phyloP scores from a whole-genome alignment of 2,113 vertebrate species.

The Microtus richardsoni region DNA sequence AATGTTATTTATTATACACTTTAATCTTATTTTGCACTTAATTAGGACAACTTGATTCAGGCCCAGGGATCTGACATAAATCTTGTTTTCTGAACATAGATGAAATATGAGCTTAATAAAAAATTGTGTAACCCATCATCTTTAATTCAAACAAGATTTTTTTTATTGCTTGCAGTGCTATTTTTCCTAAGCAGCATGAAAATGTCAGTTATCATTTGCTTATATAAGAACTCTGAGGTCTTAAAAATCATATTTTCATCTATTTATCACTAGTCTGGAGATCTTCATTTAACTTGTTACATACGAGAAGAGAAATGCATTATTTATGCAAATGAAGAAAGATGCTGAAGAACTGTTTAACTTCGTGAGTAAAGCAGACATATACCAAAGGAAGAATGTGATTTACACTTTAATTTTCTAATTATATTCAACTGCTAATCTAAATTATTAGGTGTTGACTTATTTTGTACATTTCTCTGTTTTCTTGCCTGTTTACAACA shows the following conservation, averaged over 20 bases:
- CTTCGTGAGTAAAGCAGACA: not conserved
- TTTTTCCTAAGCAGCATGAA: conserved; percentile 7
- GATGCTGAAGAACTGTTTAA: conserved; percentile 55
- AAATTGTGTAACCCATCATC: conserved; percentile 66
- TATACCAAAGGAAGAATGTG: not conserved
- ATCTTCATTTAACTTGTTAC: conserved; percentile 33
- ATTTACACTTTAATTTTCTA: not conserved
- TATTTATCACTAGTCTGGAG: conserved; percentile 36
- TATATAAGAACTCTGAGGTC: conserved; percentile 64
- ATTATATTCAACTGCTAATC: conserved; percentile 36
- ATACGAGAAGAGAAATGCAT: conserved; percentile 15
- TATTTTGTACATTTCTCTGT: not conserved
- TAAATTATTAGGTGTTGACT: conserved; percentile 15
- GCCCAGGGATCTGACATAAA: conserved; percentile 65
- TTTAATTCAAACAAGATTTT: conserved; percentile 76
- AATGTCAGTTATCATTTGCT: conserved; percentile 61
- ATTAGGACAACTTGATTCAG: conserved; percentile 72
- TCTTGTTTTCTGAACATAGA: conserved; percentile 73
- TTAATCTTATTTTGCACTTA: conserved; percentile 74
- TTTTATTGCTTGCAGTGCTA: not conserved
- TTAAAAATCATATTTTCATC: conserved; percentile 26
- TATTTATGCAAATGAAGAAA: conserved; percentile 18
- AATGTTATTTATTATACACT: conserved; percentile 70
- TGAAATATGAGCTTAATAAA: conserved; percentile 77
- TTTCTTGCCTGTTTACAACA: not conserved